Conservation (phyloP, 2,113 vertebrate species). For the Speoplatyrhinus poulsoni region DNA sequence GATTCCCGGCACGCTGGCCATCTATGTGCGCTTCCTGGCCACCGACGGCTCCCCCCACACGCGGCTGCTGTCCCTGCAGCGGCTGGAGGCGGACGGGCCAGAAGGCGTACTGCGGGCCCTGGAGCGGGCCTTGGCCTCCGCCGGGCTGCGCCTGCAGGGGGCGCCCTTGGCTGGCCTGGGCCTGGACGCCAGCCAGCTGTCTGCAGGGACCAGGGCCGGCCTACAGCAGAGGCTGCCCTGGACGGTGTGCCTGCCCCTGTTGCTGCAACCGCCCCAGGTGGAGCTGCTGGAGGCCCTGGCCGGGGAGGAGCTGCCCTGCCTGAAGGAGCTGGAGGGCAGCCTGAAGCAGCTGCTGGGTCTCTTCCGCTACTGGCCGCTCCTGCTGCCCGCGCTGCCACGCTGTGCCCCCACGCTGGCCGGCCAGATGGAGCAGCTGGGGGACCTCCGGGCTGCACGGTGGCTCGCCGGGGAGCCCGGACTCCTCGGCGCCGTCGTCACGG, state of each 20-base stretch:
- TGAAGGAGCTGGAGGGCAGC: slow-evolving; percentile 95
- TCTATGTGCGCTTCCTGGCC: slow-evolving; percentile 91
- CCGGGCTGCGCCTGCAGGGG: too few species aligned
- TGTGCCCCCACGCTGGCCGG: slow-evolving; percentile 89
- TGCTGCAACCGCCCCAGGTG: slow-evolving; percentile 92
- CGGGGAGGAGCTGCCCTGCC: slow-evolving; percentile 91
- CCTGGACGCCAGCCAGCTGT: slow-evolving; percentile 83
- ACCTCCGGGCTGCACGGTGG: slow-evolving; percentile 91
- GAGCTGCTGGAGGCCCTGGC: slow-evolving; percentile 93
- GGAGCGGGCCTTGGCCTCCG: too few species aligned
- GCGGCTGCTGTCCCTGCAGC: slow-evolving; percentile 91
- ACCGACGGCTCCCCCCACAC: slow-evolving; percentile 86
- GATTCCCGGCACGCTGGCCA: slow-evolving; percentile 88
- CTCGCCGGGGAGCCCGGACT: slow-evolving; percentile 95
- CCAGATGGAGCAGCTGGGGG: slow-evolving; percentile 92
- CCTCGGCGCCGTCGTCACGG: slow-evolving; percentile 94
- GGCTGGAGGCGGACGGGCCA: slow-evolving; percentile 88
- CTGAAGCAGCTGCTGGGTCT: slow-evolving; percentile 94
- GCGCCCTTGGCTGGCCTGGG: slow-evolving; percentile 38
- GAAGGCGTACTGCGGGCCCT: slow-evolving; percentile 73
- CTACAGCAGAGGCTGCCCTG: slow-evolving; percentile 88
- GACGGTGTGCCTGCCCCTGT: slow-evolving; percentile 91
- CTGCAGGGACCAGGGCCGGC: not conserved
- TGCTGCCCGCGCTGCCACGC: slow-evolving; percentile 88
- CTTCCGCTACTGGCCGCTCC: slow-evolving; percentile 92